Evolutionary conservation across 2,888 invertebrate genomes (phyloP), one percentile per base, ranked within the genome.

Genomic region (Rhagium mordax): DNA sequence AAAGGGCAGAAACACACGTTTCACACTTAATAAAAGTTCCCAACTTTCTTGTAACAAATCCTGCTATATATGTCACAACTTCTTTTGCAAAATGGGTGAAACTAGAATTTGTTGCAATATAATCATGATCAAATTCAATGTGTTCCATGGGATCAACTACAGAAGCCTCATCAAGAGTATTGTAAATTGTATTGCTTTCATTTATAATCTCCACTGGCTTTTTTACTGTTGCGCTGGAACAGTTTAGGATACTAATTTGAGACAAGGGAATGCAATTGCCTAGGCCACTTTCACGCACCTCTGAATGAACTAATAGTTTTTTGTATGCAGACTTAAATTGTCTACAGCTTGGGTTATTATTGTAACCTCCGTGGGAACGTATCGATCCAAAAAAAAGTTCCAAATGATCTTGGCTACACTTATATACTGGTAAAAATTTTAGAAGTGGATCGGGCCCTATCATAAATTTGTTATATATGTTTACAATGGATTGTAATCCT

Each of bases 41-140:
- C 15, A 75, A 47, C 4, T 18, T 15, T 71, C 55, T 66, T 3
- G 66, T 69, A 10, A 75, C 73, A 60, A 73, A 75, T n/a, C 73
- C 75, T 15, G 73, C 27, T 10, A 71, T 69, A 60, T 75, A 75
- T 8, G 24, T 20, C 0, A 71, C 60, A 33, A 73, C 57, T 53
- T 73, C 65, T 16, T 71, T 27, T 10, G 55, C 3, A 65, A 53
- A 72, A 1, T n/a, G 16, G n/a, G 72, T 66, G 15, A 75, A 15
- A 33, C 59, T 20, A 65, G 49, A 66, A 18, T 21, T 53, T 41
- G 16, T n/a, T 18, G 24, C 10, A 0, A n/a, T 5, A 4, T 21
- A 21, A 8, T 62, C 13, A 8, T 8, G 13, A 21, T 53, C 53
- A 20, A 10, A 5, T 5, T 8, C 29, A 18, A 21, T 20, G 5